These are phyloP conservation scores for Ptychadena robeensis DNA, from an alignment of 2,797 vertebrate genomes.

Conservation along the genomic window DNA sequence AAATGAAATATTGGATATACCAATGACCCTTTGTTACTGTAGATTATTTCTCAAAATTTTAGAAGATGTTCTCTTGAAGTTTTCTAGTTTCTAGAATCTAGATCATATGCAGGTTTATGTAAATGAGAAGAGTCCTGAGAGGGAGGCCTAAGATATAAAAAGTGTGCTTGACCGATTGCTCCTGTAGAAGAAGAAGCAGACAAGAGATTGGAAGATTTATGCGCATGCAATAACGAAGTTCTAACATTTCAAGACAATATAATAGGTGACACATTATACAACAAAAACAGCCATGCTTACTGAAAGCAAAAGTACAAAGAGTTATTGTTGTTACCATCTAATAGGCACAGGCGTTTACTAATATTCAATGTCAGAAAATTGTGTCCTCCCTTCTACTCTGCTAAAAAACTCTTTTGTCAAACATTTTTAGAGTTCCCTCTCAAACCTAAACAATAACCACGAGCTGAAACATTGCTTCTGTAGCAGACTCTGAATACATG, in stretches of 20 bases:
- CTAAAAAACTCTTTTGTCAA: slow-evolving; percentile 27
- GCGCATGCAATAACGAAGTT: neutral
- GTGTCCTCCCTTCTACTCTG: neutral
- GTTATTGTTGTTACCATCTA: too few species aligned
- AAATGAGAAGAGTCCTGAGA: too few species aligned
- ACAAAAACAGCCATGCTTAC: too few species aligned
- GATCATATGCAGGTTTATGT: too few species aligned
- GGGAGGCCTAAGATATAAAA: neutral
- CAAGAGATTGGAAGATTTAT: neutral
- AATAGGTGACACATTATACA: too few species aligned
- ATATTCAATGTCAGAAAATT: neutral
- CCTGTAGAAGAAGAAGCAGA: neutral
- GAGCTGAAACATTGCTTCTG: slow-evolving; percentile 20
- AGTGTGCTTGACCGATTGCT: neutral
- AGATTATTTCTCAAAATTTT: too few species aligned
- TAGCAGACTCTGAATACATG: slow-evolving; percentile 11
- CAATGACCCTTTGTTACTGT: too few species aligned
- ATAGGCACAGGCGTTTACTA: too few species aligned
- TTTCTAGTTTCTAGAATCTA: too few species aligned
- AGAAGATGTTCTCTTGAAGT: too few species aligned
- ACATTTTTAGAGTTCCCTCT: slow-evolving; percentile 11
- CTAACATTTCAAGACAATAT: neutral
- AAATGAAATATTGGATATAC: too few species aligned
- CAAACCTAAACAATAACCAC: slow-evolving; percentile 13
- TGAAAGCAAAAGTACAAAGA: too few species aligned